Conservation (phyloP, 2,888 invertebrate species). For the Lamproptera curius region DNA sequence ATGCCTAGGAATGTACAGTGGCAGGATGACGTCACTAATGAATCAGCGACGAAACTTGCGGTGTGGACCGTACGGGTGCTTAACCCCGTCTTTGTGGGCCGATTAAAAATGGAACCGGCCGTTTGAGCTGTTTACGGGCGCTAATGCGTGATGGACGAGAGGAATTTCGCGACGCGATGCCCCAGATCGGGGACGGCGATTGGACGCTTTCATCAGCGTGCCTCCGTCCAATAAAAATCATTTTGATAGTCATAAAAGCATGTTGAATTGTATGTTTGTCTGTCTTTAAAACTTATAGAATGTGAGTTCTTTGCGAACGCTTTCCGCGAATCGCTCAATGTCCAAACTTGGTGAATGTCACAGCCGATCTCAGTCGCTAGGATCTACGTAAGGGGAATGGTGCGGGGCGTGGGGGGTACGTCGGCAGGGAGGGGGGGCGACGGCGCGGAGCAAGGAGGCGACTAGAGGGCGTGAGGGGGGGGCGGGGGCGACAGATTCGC, state of each 20-base stretch:
- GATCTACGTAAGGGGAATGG: too few species aligned
- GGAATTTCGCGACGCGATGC: not conserved
- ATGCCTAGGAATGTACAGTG: too few species aligned
- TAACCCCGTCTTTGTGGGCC: constrained; percentile 15
- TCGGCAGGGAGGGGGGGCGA: too few species aligned
- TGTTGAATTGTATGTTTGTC: too few species aligned
- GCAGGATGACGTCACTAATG: constrained; percentile 19
- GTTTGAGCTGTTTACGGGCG: not conserved
- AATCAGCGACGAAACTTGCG: constrained; percentile 13
- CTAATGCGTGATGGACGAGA: not conserved
- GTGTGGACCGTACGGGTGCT: constrained; percentile 7
- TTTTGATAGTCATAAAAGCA: too few species aligned
- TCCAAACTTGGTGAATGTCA: constrained; percentile 20
- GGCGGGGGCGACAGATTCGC: constrained; percentile 49
- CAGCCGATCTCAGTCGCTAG: too few species aligned
- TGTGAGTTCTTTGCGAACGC: not conserved
- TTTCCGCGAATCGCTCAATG: constrained; percentile 13
- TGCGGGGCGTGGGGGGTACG: too few species aligned
- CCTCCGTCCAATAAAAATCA: too few species aligned
- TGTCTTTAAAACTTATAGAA: too few species aligned
- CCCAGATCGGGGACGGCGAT: not conserved
- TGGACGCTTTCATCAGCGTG: too few species aligned
- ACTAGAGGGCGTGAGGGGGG: constrained; percentile 31
- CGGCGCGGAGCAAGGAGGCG: constrained; percentile 29
- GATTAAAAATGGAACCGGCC: constrained; percentile 7